Evolutionary conservation across 2,888 invertebrate species (phyloP).

Genomic region (Chrysotoxum bicinctum): DNA sequence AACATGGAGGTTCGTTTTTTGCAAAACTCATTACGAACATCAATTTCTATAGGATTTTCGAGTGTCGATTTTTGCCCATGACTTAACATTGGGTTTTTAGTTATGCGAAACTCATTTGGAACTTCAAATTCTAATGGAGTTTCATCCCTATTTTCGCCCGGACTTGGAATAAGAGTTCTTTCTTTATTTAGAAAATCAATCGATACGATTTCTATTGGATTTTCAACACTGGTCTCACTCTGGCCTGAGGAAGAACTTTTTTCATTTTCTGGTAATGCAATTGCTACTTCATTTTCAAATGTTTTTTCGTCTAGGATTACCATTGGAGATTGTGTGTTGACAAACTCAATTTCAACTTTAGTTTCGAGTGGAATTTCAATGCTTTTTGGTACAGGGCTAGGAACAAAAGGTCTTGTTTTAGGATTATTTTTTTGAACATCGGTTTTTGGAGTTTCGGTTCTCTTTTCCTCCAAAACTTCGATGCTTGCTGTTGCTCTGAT

Average conservation of each 20-base stretch:
- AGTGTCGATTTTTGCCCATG: background rate
- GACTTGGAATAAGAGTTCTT: background rate
- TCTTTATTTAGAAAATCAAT: background rate
- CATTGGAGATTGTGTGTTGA: background rate
- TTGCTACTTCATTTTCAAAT: background rate
- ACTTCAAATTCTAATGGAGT: slow-evolving; percentile 1
- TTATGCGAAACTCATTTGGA: background rate
- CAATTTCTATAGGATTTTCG: slow-evolving; percentile 14
- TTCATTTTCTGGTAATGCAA: background rate
- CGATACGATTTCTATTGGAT: background rate
- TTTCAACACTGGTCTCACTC: background rate
- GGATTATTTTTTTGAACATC: background rate
- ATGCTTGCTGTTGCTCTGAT: background rate
- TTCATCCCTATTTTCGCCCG: background rate
- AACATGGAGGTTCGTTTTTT: background rate
- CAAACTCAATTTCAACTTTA: slow-evolving; percentile 4
- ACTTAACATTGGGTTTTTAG: background rate
- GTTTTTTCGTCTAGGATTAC: background rate
- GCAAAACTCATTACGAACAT: slow-evolving; percentile 1
- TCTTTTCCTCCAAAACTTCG: background rate
- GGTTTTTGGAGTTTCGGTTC: background rate
- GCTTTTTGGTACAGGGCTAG: background rate
- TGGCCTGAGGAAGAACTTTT: background rate
- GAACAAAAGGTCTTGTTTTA: background rate
- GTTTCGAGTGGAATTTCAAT: background rate